Base-by-base conservation (phyloP, 2,113 vertebrate species). In the Ctenomys sociabilis region DNA sequence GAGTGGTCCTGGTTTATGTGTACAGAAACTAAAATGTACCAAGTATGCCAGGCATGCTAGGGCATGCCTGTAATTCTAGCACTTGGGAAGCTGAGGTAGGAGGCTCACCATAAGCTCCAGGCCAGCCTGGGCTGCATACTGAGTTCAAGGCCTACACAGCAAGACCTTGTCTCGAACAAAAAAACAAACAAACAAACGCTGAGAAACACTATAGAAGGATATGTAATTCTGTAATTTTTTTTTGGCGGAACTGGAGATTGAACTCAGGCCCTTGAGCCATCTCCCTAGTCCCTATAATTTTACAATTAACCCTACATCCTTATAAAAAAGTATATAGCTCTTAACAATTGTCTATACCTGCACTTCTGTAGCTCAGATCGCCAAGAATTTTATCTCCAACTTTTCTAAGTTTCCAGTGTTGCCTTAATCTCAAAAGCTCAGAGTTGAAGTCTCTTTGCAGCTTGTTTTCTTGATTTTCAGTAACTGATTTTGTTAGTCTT, bases 381-480 rank as follows among this genome's bases (percentile, higher is more conserved):
- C 99, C 99, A 63, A 99, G 99, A 95, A 99, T 99, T 98, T 99
- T 99, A 98, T 99, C 99, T 78, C 99, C 99, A 8, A 99, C 99
- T 98, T 99, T 99, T 89, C 99, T 99, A 35, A 99, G 98, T 92
- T 99, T 99, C 99, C 99, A 99, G 96, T 99, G 99, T 0, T 99
- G 99, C 54, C 99, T 98, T n/a, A 99, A 97, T 4, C 99, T 98
- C 78, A 99, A 98, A 78, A 99, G 98, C 85, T 99, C 99, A 0
- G 99, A 99, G 97, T 99, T 99, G 97, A 99, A 99, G 98, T 99
- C 99, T 94, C 99, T 98, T 97, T 99, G 99, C 21, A 99, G 97
- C 85, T 99, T 98, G 97, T 99, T 99, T 97, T 99, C 99, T 96
- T 98, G 99, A 98, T 99, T 99, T 98, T 99, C 99, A 0, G 99